phyloP scores from a whole-genome alignment of 2,888 invertebrate genomes.

The Callyntrura sp. region DNA sequence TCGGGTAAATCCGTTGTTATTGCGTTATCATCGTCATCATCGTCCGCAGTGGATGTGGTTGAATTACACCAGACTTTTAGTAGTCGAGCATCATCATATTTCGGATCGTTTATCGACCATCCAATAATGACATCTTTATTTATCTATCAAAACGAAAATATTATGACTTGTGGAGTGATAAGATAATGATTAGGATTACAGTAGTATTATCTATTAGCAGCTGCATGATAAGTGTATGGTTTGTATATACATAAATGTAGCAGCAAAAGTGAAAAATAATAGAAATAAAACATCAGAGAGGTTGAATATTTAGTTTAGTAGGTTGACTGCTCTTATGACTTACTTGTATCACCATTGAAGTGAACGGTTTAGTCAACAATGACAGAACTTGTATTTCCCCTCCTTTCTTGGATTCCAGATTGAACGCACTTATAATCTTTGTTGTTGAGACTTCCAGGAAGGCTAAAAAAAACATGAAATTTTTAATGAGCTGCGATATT shows the following conservation, averaged over 20 bases:
- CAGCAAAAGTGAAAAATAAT: not conserved
- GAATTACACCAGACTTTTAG: conserved; percentile 84
- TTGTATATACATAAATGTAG: too few species aligned
- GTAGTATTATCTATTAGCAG: too few species aligned
- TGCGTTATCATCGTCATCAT: conserved; percentile 21
- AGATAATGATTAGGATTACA: not conserved
- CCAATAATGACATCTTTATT: conserved; percentile 85
- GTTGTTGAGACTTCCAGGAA: conserved; percentile 85
- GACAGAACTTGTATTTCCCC: conserved; percentile 85
- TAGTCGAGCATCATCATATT: conserved; percentile 84
- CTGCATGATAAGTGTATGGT: too few species aligned
- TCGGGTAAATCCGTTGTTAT: conserved; percentile 42
- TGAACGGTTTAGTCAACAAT: conserved; percentile 86
- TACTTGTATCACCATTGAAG: conserved; percentile 85
- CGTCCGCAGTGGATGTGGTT: conserved; percentile 65
- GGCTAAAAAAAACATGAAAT: conserved; percentile 79
- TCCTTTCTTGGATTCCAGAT: conserved; percentile 84
- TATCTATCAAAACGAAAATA: conserved; percentile 85
- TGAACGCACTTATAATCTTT: conserved; percentile 84
- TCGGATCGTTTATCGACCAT: conserved; percentile 85
- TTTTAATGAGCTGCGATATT: conserved; percentile 12
- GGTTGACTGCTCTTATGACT: not conserved
- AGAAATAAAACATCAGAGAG: too few species aligned
- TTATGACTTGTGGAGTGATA: too few species aligned
- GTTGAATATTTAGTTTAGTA: not conserved